Evolutionary conservation across 2,113 vertebrate genomes (phyloP).

Genomic region (Pogonocichla stellata): DNA sequence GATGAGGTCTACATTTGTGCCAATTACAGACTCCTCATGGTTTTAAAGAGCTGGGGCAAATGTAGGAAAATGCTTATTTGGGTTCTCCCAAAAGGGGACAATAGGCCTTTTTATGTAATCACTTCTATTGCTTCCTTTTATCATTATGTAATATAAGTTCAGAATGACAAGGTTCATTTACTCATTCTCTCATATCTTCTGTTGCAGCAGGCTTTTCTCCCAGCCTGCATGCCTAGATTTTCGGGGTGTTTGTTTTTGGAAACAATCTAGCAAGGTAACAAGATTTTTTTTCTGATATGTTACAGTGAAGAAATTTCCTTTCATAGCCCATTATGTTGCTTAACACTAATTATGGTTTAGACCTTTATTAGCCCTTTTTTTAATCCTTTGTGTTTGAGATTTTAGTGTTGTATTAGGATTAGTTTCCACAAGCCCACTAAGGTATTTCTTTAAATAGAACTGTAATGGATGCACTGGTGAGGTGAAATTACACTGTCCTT

Average conservation of each 20-base stretch:
- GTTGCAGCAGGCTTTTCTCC: background rate
- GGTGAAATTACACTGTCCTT: background rate
- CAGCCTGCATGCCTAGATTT: background rate
- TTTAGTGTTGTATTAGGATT: background rate
- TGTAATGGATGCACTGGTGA: background rate
- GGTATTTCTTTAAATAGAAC: background rate
- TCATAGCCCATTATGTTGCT: background rate
- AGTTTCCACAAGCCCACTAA: background rate
- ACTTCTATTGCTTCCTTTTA: background rate
- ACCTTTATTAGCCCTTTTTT: background rate
- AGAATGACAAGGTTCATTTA: background rate
- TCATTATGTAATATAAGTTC: background rate
- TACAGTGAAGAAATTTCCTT: background rate
- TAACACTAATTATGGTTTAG: background rate
- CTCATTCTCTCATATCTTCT: background rate
- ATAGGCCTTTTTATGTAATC: background rate
- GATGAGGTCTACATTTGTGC: background rate
- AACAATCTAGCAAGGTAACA: background rate
- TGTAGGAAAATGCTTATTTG: background rate
- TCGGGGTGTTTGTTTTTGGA: background rate
- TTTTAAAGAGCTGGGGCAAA: background rate
- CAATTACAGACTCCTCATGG: background rate
- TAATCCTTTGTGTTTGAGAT: background rate
- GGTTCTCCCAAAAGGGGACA: accelerated
- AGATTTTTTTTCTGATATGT: background rate